Evolutionary conservation across 2,888 invertebrate species (phyloP).

Genomic region (Chrysolina oricalcia): DNA sequence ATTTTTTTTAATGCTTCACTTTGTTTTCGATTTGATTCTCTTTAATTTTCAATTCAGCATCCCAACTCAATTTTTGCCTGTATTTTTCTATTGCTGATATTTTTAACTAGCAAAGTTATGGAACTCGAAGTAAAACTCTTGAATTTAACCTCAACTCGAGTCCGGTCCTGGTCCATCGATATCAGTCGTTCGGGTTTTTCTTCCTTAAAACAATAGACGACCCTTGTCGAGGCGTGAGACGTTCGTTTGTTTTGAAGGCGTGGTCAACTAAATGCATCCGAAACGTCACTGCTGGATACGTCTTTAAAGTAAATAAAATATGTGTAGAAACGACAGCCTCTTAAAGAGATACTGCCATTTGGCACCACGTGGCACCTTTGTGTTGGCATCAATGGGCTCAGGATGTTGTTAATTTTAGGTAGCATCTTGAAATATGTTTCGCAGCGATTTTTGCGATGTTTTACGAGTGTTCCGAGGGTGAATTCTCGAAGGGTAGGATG

Average conservation of each 20-base stretch:
- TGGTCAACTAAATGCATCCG: slow-evolving; percentile 40
- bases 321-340: slow-evolving; percentile 53
- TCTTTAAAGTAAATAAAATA: slow-evolving; percentile 57
- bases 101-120: no score
- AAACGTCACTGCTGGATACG: slow-evolving; percentile 47
- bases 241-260: slow-evolving; percentile 44
- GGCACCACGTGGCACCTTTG: slow-evolving; percentile 45
- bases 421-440: slow-evolving; percentile 41
- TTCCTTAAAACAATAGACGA: slow-evolving; percentile 51
- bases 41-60: no score
- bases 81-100: no score
- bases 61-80: no score
- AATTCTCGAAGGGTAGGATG: neutral
- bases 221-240: slow-evolving; percentile 49
- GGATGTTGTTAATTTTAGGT: slow-evolving; percentile 40
- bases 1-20: no score
- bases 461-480: slow-evolving; percentile 12
- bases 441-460: slow-evolving; percentile 27
- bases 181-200: slow-evolving; percentile 36
- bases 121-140: no score
- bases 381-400: slow-evolving; percentile 22
- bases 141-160: neutral
- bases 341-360: slow-evolving; percentile 41
- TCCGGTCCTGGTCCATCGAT: slow-evolving; percentile 23
- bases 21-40: no score